phyloP scores from a whole-genome alignment of 2,113 vertebrate species.

The Damaliscus lunatus region DNA sequence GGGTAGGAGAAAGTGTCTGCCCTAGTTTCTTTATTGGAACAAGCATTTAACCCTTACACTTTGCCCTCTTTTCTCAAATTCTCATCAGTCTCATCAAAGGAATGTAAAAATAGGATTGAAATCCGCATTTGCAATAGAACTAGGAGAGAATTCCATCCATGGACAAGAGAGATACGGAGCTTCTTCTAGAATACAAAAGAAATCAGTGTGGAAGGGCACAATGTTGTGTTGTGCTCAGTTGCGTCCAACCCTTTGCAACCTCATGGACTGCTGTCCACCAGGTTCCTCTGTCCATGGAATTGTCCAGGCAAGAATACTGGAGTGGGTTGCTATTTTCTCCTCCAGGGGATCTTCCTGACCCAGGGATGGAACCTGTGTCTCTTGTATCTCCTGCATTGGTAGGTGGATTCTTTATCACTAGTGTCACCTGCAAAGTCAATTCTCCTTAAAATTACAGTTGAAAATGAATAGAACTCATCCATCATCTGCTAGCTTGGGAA shows the following conservation, averaged over 20 bases:
- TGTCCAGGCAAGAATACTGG: background rate
- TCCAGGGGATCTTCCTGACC: background rate
- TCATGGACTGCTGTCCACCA: background rate
- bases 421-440: background rate
- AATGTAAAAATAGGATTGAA: background rate
- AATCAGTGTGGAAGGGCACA: background rate
- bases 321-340: background rate
- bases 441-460: background rate
- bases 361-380: background rate
- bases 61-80: background rate
- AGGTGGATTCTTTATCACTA: background rate
- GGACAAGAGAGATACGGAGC: background rate
- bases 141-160: background rate
- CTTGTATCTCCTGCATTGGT: background rate
- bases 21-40: background rate
- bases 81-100: background rate
- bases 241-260: background rate
- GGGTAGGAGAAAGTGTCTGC: background rate
- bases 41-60: background rate
- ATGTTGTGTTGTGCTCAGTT: accelerated
- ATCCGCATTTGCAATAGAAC: background rate
- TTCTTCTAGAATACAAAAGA: background rate
- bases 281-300: background rate
- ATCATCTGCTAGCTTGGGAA: background rate
- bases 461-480: background rate